Conservation (phyloP, 2,888 invertebrate species). For the Chymomyza amoena region DNA sequence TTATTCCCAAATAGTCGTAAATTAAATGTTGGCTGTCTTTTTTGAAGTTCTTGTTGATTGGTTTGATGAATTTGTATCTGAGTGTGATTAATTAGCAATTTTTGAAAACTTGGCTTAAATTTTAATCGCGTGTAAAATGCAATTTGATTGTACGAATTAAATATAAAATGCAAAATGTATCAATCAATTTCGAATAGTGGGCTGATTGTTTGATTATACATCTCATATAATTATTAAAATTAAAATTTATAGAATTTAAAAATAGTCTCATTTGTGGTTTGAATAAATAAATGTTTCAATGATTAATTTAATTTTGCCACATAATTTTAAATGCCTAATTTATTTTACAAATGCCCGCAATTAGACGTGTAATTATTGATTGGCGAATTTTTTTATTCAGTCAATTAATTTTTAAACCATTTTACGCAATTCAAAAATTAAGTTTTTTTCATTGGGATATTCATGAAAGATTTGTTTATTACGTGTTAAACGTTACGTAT, state of each 20-base stretch:
- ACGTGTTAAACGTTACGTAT: too few relatives aligned
- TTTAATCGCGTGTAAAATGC: not conserved
- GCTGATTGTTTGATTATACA: not conserved
- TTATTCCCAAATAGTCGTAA: not conserved
- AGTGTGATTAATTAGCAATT: not conserved
- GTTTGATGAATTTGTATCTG: not conserved
- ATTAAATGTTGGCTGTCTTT: not conserved
- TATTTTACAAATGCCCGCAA: not conserved
- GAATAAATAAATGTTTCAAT: not conserved
- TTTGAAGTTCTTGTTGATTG: not conserved
- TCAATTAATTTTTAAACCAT: too few relatives aligned
- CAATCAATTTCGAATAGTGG: too few relatives aligned
- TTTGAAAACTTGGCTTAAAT: not conserved
- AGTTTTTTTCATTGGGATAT: too few relatives aligned
- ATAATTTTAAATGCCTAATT: not conserved
- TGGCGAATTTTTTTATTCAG: not conserved
- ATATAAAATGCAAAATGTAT: not conserved
- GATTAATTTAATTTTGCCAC: not conserved
- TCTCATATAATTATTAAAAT: not conserved
- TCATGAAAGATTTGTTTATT: too few relatives aligned
- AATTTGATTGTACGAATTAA: not conserved
- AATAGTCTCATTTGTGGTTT: not conserved
- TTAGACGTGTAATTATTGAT: not conserved
- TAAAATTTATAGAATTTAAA: not conserved
- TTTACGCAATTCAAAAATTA: too few relatives aligned